Evolutionary conservation across 2,113 vertebrate genomes (phyloP).

Genomic region (Brachirus orientalis): DNA sequence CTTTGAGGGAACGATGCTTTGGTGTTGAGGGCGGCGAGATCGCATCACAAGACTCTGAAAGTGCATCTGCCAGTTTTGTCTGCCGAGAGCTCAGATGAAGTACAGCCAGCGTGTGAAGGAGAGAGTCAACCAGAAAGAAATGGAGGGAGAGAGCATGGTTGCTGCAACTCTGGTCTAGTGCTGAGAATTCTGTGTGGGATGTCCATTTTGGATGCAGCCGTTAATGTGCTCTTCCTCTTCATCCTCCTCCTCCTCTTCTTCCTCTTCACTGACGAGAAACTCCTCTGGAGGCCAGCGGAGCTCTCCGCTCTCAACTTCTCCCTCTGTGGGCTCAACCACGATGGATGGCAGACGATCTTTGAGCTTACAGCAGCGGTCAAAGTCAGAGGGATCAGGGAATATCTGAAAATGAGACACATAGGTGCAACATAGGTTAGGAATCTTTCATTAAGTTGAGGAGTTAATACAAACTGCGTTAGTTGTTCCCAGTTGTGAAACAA

Average conservation of each 20-base stretch:
- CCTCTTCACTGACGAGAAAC: conserved; percentile 89
- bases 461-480: neutral
- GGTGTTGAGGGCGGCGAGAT: conserved; percentile 41
- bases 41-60: conserved; percentile 13
- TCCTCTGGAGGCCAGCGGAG: conserved; percentile 98
- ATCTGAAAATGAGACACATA: conserved; percentile 81
- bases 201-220: conserved; percentile 78
- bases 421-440: neutral
- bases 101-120: conserved; percentile 58
- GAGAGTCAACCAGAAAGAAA: conserved; percentile 23
- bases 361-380: conserved; percentile 95
- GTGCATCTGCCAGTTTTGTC: conserved; percentile 37
- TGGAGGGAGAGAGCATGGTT: neutral
- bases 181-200: conserved; percentile 72
- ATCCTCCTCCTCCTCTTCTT: conserved; percentile 74
- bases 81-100: conserved; percentile 49
- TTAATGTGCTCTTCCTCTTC: conserved; percentile 79
- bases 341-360: conserved; percentile 97
- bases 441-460: neutral
- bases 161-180: conserved; percentile 60
- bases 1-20: conserved; percentile 46
- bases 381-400: conserved; percentile 95
- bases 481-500: neutral
- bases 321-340: conserved; percentile 94
- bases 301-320: conserved; percentile 96